Percentiles rank a stretch among this genome's conserved stretches.
phyloP scores from a whole-genome alignment of 2,888 invertebrate genomes.

The Eupithecia exiguata region DNA sequence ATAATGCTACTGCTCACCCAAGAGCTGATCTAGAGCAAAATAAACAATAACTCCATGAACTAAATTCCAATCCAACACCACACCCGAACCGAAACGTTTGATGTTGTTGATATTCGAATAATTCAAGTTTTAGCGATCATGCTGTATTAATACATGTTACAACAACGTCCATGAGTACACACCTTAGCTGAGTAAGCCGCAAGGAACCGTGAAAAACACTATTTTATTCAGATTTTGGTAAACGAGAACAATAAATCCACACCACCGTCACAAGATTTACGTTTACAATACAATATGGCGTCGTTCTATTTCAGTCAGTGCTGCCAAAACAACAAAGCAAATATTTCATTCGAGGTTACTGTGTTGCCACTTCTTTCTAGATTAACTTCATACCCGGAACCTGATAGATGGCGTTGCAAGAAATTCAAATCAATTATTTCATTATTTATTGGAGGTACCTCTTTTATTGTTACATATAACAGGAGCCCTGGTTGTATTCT shows the following conservation, averaged over 20 bases:
- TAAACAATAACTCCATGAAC: conserved; percentile 73
- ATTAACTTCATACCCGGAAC: neutral
- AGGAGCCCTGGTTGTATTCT: too few relatives aligned
- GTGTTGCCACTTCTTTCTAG: neutral
- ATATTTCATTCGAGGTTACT: neutral
- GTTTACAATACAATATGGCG: conserved; percentile 81
- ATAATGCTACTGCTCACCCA: neutral
- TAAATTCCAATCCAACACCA: conserved; percentile 82
- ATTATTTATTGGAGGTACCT: too few relatives aligned
- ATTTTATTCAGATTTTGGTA: conserved; percentile 54
- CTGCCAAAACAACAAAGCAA: neutral
- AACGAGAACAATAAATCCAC: conserved; percentile 57
- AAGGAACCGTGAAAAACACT: conserved; percentile 50
- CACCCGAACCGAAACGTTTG: conserved; percentile 57
- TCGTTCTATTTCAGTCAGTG: conserved; percentile 38
- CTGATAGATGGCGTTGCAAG: neutral
- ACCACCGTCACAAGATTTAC: conserved; percentile 74
- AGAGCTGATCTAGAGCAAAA: conserved; percentile 60
- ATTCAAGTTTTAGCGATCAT: neutral
- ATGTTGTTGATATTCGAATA: conserved; percentile 19
- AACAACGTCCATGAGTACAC: conserved; percentile 39
- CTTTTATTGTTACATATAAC: too few relatives aligned
- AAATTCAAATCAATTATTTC: neutral
- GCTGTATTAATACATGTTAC: neutral
- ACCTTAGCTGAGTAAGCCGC: conserved; percentile 64